Evolutionary conservation across 30 jellyfish, hydroid and myxozoan species (phyloP), one percentile per base, ranked within the genome.

Genomic region (Aurelia aurita complex sp. Pacific): DNA sequence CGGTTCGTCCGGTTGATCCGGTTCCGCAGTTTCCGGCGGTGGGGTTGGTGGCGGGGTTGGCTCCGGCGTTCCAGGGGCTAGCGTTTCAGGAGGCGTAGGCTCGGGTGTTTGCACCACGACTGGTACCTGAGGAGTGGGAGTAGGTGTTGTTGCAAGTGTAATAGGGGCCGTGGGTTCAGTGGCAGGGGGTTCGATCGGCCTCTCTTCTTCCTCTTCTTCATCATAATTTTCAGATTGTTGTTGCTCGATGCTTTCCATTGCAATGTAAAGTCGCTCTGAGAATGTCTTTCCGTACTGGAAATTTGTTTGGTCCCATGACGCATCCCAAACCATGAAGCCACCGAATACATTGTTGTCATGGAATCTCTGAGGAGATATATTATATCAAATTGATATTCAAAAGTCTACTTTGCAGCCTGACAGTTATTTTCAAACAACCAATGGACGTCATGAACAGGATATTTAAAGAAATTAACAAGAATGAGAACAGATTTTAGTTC

Each of bases 321-420:
- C 86, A 77, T 85, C 94, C 94, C 94, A 85, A 1, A 85, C 64
- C 94, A 85, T 85, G 78, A 85, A 85, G 11, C 94, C 94, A 62
- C 94, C 94, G 76, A 85, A 85, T 15, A 74, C 74, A 16, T 73
- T 85, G 18, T 74, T 70, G 19, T 76, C 88, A 2, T 76, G 76
- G 69, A 73, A 65, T 63, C 88, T 85, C 94, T 85, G 78, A 2
- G 14, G 55, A 38, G 32, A 55, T 46, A 46, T 46, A 46, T 46
- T 46, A 46, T 7, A 4, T 46, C 57, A 46, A 46, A 7, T 46
- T 2, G 6, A 9, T 2, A 40, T 40, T 46, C 15, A 46, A 9
- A 9, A 46, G 57, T 46, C 15, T 46, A 46, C 0, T 46, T 46
- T 6, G 57, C 12, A 46, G 8, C 15, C 57, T 40, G 1, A 40